Conservation (phyloP, 2,797 vertebrate species). For the Florisuga fusca region DNA sequence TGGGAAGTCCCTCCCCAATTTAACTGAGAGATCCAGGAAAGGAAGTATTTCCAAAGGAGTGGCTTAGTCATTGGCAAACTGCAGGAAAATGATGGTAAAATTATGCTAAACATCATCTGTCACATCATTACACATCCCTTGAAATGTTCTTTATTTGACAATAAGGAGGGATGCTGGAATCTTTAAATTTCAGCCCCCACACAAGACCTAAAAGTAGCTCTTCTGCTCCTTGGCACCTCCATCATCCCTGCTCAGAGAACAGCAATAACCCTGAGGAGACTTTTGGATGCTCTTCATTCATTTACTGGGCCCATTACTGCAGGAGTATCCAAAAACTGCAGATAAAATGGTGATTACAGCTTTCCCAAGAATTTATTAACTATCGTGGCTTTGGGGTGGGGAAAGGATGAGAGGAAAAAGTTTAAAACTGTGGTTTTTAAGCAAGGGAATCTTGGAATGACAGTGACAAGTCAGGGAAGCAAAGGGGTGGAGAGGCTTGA, state of each 20-base stretch:
- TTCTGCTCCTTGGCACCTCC: background rate
- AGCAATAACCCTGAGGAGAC: background rate
- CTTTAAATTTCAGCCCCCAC: constrained; percentile 12
- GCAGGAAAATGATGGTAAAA: constrained; percentile 39
- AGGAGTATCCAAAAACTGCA: background rate
- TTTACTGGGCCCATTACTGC: constrained; percentile 8
- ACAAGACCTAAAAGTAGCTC: background rate
- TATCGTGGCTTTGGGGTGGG: background rate
- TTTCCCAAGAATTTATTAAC: background rate
- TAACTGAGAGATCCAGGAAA: background rate
- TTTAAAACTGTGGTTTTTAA: background rate
- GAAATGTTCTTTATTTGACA: constrained; percentile 1
- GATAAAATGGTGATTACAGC: constrained; percentile 1
- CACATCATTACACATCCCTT: background rate
- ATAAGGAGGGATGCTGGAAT: background rate
- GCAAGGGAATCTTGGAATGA: background rate
- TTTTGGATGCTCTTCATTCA: constrained; percentile 25
- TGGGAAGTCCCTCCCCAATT: background rate
- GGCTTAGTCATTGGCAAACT: constrained; percentile 14
- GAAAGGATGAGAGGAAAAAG: background rate
- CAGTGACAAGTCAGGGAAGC: background rate
- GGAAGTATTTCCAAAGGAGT: background rate
- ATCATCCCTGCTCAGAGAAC: background rate
- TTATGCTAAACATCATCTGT: constrained; percentile 5
- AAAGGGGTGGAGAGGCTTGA: background rate